These are phyloP conservation scores for Nasonovia ribisnigri DNA, from an alignment of 2,888 invertebrate species.

Conservation along the genomic window DNA sequence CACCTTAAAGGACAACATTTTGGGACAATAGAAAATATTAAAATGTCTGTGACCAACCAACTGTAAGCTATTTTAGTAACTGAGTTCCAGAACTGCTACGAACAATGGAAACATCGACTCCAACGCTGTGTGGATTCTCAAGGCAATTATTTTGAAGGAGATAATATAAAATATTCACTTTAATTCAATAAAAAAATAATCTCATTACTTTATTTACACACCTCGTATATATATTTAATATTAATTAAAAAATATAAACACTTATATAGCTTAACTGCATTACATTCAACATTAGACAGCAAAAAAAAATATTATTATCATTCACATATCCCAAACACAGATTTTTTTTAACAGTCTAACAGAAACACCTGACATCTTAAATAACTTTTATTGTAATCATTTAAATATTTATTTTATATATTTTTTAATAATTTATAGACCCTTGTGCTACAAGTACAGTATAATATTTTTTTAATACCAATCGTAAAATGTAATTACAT, in stretches of 20 bases:
- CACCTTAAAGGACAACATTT: conserved; percentile 63
- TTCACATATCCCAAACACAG: no score
- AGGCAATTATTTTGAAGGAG: conserved; percentile 10
- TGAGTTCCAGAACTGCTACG: conserved; percentile 25
- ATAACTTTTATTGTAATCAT: no score
- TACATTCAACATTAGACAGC: no score
- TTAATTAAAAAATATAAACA: background rate
- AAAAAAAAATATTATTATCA: no score
- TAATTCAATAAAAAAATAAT: background rate
- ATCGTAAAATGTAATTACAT: no score
- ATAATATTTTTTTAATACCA: no score
- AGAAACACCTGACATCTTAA: no score
- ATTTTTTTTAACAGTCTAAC: no score
- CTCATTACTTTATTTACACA: conserved; percentile 25
- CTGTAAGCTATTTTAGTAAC: background rate
- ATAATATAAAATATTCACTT: conserved; percentile 8
- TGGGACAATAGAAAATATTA: conserved; percentile 65
- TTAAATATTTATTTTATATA: no score
- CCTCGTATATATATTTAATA: background rate
- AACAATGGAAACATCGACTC: conserved; percentile 36
- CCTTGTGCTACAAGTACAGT: no score
- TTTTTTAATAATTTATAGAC: no score
- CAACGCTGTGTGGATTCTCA: conserved; percentile 25
- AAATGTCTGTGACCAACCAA: conserved; percentile 47
- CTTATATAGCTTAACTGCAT: no score